Evolutionary conservation across 2,888 invertebrate genomes (phyloP).

Genomic region (Gisinianus flammeolus): DNA sequence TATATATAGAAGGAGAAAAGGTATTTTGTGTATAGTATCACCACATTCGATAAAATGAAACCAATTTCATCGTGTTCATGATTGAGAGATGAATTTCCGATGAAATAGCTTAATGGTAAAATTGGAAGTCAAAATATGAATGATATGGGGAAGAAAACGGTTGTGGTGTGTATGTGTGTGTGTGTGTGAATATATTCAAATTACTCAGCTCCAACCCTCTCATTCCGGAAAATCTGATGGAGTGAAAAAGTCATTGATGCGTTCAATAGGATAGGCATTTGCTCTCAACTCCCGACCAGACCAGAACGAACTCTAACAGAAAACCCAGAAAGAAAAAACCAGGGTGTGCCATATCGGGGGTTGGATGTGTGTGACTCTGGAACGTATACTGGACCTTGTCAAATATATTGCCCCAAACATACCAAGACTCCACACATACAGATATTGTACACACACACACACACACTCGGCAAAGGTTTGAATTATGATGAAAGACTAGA

Average conservation of each 20-base stretch:
- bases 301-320: too few species aligned
- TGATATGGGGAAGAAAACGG: not conserved
- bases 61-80: too few species aligned
- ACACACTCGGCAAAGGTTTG: not conserved
- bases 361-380: not conserved
- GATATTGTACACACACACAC: not conserved
- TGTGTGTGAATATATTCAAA: conserved; percentile 25
- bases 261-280: conserved; percentile 25
- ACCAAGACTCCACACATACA: not conserved
- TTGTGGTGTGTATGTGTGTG: not conserved
- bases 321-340: not conserved
- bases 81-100: not conserved
- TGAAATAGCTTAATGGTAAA: not conserved
- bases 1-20: too few species aligned
- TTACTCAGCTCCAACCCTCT: conserved; percentile 28
- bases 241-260: conserved; percentile 33
- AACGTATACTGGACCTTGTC: too few species aligned
- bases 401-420: not conserved
- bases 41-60: not conserved
- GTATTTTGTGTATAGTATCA: too few species aligned
- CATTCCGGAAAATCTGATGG: conserved; percentile 25
- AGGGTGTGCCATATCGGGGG: not conserved
- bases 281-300: not conserved
- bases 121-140: not conserved
- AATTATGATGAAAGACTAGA: not conserved